A percentile compares a stretch with the other conserved stretches of the same genome.
These are phyloP conservation scores for Cynocephalus volans DNA, from an alignment of 2,113 vertebrate species.

Conservation along the genomic window DNA sequence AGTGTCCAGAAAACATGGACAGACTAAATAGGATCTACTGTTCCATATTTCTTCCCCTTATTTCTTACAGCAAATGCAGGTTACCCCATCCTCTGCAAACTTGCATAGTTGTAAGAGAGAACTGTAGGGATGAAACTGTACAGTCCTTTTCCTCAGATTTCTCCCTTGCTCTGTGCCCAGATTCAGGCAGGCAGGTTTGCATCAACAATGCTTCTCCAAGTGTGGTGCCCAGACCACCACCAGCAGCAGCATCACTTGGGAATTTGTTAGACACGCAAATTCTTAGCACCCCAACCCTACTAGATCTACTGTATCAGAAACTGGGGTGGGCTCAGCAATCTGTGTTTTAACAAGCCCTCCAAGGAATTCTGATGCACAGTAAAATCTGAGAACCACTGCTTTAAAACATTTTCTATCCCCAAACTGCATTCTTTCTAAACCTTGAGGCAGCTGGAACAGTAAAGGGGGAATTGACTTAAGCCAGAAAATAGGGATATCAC, in stretches of 20 bases:
- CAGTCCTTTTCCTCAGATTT: slow-evolving; percentile 6
- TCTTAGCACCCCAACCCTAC: background rate
- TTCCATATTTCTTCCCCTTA: background rate
- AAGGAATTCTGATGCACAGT: slow-evolving; percentile 59
- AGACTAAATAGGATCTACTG: background rate
- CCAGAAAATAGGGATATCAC: slow-evolving; percentile 36
- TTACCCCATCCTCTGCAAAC: slow-evolving; percentile 40
- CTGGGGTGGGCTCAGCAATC: slow-evolving; percentile 16
- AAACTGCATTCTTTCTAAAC: slow-evolving; percentile 51
- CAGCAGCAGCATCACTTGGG: slow-evolving; percentile 10
- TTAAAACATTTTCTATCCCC: slow-evolving; percentile 59
- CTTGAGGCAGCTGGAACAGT: background rate
- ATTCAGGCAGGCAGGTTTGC: background rate
- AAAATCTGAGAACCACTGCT: slow-evolving; percentile 63
- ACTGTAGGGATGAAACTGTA: background rate
- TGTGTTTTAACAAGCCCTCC: slow-evolving; percentile 64
- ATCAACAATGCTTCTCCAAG: slow-evolving; percentile 45
- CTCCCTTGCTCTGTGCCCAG: slow-evolving; percentile 10
- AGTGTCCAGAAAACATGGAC: background rate
- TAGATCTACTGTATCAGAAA: slow-evolving; percentile 48
- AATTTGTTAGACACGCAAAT: slow-evolving; percentile 56
- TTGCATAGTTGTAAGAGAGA: background rate
- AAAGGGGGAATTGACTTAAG: background rate
- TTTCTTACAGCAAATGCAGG: background rate
- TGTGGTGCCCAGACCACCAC: background rate